Percentiles rank a stretch among this genome's conserved stretches.
Evolutionary conservation across 2,888 invertebrate species (phyloP).

Genomic region (Tribolium freemani): DNA sequence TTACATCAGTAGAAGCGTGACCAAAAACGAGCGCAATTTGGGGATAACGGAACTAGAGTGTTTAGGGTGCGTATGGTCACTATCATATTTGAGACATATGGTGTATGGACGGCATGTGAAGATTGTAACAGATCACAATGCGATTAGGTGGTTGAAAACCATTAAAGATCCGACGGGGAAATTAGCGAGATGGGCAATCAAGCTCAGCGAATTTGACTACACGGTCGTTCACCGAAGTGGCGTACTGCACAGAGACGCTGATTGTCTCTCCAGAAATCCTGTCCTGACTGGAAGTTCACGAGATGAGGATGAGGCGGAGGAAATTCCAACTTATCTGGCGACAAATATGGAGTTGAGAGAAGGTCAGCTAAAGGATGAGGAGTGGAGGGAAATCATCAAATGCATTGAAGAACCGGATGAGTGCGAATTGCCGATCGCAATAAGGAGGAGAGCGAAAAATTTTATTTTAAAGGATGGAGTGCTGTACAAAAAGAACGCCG

Average conservation of each 20-base stretch:
- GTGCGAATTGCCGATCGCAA: conserved; percentile 18
- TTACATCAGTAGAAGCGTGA: conserved; percentile 45
- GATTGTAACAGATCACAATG: conserved; percentile 41
- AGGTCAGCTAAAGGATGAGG: neutral
- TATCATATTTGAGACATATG: conserved; percentile 45
- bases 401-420: conserved; percentile 35
- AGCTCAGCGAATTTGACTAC: conserved; percentile 33
- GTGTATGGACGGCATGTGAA: conserved; percentile 42
- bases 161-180: conserved; percentile 10
- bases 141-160: conserved; percentile 33
- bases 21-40: conserved; percentile 48
- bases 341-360: conserved; percentile 7
- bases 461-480: conserved; percentile 4
- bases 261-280: conserved; percentile 44
- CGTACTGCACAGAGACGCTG: conserved; percentile 31
- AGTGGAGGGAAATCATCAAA: neutral
- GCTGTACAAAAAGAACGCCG: neutral
- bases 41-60: conserved; percentile 43
- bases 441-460: conserved; percentile 43
- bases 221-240: conserved; percentile 27
- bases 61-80: conserved; percentile 41
- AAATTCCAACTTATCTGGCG: too few relatives aligned
- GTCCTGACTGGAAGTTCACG: conserved; percentile 1
- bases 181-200: conserved; percentile 3
- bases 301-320: too few relatives aligned